Evolutionary conservation across 2,888 invertebrate genomes (phyloP), one percentile per base, ranked within the genome.

Genomic region (Drosophila longiperda): DNA sequence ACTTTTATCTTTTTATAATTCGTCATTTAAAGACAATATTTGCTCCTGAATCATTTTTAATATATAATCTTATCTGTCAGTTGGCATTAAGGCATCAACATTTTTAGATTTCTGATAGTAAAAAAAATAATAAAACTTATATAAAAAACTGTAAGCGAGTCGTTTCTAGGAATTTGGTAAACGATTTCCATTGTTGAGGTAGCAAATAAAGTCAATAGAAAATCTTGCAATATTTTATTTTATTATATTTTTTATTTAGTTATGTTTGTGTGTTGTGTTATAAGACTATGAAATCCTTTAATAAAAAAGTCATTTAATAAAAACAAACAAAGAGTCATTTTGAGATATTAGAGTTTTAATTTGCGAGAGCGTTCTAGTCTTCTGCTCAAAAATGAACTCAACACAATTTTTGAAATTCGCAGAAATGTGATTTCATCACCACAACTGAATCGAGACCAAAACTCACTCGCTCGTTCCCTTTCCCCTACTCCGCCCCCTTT

Each of bases 351-450:
- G 4, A 3, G 8, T 8, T 45, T 45, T 23, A 7, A 23, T 8
- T 45, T 23, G 23, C 20, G 1, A 45, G 26, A 45, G 45, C 4
- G 15, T 45, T 45, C 23, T 45, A 45, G 45, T 15, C 15, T 45
- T 45, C 45, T 23, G 23, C 15, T 8, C 29, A 8, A 23, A 45
- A 45, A 23, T 45, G 0, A 45, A 8, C 45, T 45, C 45, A 45
- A 23, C 23, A 8, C 45, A 23, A 45, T 45, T 45, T 45, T 2
- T 2, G 15, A 53, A 65, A 67, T 76, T 76, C 66, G 63, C 66
- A 64, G 75, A 73, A 76, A 76, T 55, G 59, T 76, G 64, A 76
- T 76, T 67, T 73, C 67, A 77, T 55, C 67, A 29, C 52, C 66
- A 26, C 55, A 58, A 61, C 65, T 64, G 48, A 68, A 62, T 58